Evolutionary conservation across 2,797 vertebrate genomes (phyloP), one percentile per base, ranked within the genome.

Genomic region (Amazona finschi): DNA sequence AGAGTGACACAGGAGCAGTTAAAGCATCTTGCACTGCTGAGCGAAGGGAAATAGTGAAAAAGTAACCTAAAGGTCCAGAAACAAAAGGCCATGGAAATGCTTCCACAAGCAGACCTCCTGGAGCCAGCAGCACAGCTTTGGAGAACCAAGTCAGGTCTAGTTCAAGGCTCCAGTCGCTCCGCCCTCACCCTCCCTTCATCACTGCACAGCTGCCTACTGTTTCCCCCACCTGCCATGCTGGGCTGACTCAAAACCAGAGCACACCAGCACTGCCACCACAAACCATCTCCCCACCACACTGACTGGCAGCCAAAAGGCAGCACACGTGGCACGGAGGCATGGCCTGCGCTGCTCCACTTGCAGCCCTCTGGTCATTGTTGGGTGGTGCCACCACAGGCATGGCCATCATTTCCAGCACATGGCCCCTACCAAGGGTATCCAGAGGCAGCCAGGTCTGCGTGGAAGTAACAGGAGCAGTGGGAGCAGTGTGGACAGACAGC

Each of bases 161-260:
- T 46, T 18, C 28, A 53, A 30, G 50, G 38, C 64, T 41, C 22
- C 66, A 12, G 27, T 7, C 12, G 22, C 70, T 44, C 52, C 7
- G 13, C 46, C 36, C 53, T 20, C 58, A 17, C 39, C 31, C 84
- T 41, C 22, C 27, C 9, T 11, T 36, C 49, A 24, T 18, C 39
- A 28, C 17, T 2, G 4, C 15, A 27, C 25, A 28, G 5, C 46
- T 28, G 20, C 33, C 9, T 58, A 1, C 43, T 0, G 1, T 31
- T 14, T 85, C 43, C 20, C n/a, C 30, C 1, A 6, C 31, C 33
- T 6, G 47, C 33, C 2, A 0, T 3, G 12, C 4, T 1, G 31
- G 58, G 64, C 69, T 39, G 47, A 31, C 28, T 24, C 64, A 25
- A 28, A 31, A 28, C 5, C 17, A 25, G 16, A 71, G 53, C 6